Base-by-base conservation (phyloP, 2,888 invertebrate species). In the Machimus rusticus region DNA sequence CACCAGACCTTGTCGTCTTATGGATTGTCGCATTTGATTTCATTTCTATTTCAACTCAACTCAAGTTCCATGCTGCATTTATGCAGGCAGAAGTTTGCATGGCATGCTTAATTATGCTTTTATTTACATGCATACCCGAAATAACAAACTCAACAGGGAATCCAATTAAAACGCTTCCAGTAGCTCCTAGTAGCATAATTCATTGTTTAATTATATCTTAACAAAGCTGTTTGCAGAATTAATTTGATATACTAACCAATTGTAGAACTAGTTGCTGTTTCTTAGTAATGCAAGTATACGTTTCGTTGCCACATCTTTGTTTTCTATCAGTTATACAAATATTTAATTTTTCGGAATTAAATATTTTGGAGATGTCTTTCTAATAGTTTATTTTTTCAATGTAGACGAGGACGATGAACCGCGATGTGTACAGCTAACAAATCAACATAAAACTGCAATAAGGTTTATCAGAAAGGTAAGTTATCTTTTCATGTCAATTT, bases 391-490 rank as follows among this genome's bases (percentile, higher is more conserved):
- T 57, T 74, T 77, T 51, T 77, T 31, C 43, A 37, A 85, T 43
- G 28, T 87, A 96, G 96, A 96, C 93, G 96, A 96, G 92, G 96
- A 96, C 90, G 96, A 97, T 90, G 96, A 96, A 93, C 96, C 96
- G 89, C 95, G 96, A 91, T 96, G 95, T 92, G 94, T 96, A 91
- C 96, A 97, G 91, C 94, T 98, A 91, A 98, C 98, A 88, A 95
- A 96, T 91, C 95, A 95, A 91, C 97, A 98, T 93, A 98, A 98
- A 94, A 96, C 96, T 90, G 98, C 97, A 90, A 98, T 98, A 92
- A 94, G 98, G 91, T 97, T 97, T 90, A 96, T 98, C 92, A 94
- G 98, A 93, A 98, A 98, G 96, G 97, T 97, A 94, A 93, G 94
- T 93, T 82, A 66, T 66, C 2, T 12, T 19, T 12, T 66, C 28